Evolutionary conservation across 2,888 invertebrate genomes (phyloP).

Genomic region (Gryllus longicercus): DNA sequence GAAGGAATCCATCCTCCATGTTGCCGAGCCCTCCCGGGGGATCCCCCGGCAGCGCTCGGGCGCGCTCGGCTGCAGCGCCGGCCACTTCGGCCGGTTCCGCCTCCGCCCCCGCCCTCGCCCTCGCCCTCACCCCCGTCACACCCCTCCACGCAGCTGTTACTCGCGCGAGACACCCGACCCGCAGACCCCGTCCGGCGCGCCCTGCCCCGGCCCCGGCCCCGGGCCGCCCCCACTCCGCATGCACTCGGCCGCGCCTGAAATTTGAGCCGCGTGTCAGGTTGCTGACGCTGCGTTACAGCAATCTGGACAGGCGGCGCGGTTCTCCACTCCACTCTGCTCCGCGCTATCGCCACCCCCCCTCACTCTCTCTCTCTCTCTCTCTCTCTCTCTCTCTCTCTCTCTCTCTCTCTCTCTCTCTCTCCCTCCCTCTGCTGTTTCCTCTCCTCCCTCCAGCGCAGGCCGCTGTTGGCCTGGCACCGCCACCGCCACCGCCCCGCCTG

Average conservation of each 20-base stretch:
- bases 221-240: no score
- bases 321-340: background rate
- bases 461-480: background rate
- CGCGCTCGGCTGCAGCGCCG: background rate
- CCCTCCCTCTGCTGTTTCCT: background rate
- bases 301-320: background rate
- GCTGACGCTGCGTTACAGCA: background rate
- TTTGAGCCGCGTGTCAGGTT: background rate
- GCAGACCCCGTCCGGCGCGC: no score
- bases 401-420: background rate
- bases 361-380: background rate
- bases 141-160: no score
- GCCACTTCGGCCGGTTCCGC: no score
- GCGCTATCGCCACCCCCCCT: background rate
- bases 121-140: no score
- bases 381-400: background rate
- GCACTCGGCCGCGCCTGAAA: slow-evolving; percentile 17
- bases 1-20: slow-evolving; percentile 17
- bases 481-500: background rate
- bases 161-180: no score
- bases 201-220: no score
- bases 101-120: no score
- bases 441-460: no score
- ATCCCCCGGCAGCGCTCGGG: background rate
- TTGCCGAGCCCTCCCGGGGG: background rate